A percentile compares a stretch with the other conserved stretches of the same genome.
Evolutionary conservation across 2,797 vertebrate species (phyloP).

Genomic region (Parauchenoglanis punctatus): DNA sequence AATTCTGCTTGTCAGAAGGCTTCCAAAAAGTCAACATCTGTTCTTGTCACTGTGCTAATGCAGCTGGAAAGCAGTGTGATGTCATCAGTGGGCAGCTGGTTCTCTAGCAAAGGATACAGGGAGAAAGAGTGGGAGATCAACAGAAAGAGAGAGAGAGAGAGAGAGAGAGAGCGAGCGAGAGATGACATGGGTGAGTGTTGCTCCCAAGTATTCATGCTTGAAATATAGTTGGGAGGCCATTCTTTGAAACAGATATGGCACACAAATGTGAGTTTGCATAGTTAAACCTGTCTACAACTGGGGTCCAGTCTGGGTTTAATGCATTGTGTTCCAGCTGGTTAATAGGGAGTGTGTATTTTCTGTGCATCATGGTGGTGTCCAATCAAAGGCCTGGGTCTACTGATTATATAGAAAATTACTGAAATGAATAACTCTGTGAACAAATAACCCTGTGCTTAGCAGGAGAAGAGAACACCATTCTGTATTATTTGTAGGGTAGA

Average conservation of each 20-base stretch:
- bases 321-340: conserved; percentile 11
- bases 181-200: conserved; percentile 35
- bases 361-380: conserved; percentile 3
- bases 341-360: neutral
- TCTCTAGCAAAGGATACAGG: conserved; percentile 42
- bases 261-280: conserved; percentile 17
- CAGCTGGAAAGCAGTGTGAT: conserved; percentile 64
- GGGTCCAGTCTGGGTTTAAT: neutral
- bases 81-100: conserved; percentile 64
- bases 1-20: conserved; percentile 43
- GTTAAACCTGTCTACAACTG: conserved; percentile 9
- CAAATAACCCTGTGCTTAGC: conserved; percentile 40
- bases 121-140: conserved; percentile 22
- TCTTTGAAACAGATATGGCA: conserved; percentile 4
- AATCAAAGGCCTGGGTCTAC: conserved; percentile 30
- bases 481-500: conserved; percentile 47
- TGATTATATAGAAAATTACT: conserved; percentile 42
- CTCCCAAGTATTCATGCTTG: neutral
- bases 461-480: conserved; percentile 36
- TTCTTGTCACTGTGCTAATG: conserved; percentile 55
- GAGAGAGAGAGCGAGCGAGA: conserved; percentile 24
- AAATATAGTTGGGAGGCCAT: conserved; percentile 6
- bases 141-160: conserved; percentile 2
- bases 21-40: conserved; percentile 62
- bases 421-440: conserved; percentile 42